These are phyloP conservation scores for Netelia melanura DNA, from an alignment of 2,888 invertebrate genomes.

Conservation along the genomic window DNA sequence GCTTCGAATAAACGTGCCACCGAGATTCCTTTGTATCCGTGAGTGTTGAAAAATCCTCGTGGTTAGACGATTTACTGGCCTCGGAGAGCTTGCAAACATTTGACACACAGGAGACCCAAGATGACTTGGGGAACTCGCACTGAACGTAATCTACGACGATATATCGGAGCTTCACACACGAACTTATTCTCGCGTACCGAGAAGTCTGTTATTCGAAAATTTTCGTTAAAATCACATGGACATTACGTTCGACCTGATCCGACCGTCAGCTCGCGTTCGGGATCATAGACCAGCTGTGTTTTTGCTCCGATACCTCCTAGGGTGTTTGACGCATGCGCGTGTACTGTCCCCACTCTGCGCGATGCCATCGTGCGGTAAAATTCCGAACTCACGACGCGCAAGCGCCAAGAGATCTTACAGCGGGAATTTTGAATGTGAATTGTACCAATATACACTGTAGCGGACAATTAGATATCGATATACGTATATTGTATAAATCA, in stretches of 20 bases:
- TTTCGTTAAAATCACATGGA: slow-evolving; percentile 75
- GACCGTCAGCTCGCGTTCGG: slow-evolving; percentile 76
- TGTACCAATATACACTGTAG: too few species aligned
- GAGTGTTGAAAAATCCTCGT: slow-evolving; percentile 76
- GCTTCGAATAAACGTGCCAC: slow-evolving; percentile 67
- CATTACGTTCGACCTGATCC: slow-evolving; percentile 6
- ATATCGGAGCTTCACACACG: slow-evolving; percentile 2
- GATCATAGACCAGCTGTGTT: slow-evolving; percentile 80
- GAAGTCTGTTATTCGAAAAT: neutral
- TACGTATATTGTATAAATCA: too few species aligned
- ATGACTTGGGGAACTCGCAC: slow-evolving; percentile 42
- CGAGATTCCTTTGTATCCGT: slow-evolving; percentile 76
- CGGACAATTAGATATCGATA: too few species aligned
- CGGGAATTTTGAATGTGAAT: neutral
- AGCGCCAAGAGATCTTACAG: neutral
- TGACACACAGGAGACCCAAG: slow-evolving; percentile 61
- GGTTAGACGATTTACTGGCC: slow-evolving; percentile 73
- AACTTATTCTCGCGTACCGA: neutral
- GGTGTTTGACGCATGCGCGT: slow-evolving; percentile 74
- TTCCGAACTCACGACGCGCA: slow-evolving; percentile 6
- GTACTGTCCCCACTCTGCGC: neutral
- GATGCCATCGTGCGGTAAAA: slow-evolving; percentile 17
- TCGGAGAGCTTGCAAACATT: slow-evolving; percentile 68
- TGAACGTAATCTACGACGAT: neutral
- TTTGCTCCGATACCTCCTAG: slow-evolving; percentile 74